Evolutionary conservation across 2,888 invertebrate genomes (phyloP).

Genomic region (Polydrusus tereticollis): DNA sequence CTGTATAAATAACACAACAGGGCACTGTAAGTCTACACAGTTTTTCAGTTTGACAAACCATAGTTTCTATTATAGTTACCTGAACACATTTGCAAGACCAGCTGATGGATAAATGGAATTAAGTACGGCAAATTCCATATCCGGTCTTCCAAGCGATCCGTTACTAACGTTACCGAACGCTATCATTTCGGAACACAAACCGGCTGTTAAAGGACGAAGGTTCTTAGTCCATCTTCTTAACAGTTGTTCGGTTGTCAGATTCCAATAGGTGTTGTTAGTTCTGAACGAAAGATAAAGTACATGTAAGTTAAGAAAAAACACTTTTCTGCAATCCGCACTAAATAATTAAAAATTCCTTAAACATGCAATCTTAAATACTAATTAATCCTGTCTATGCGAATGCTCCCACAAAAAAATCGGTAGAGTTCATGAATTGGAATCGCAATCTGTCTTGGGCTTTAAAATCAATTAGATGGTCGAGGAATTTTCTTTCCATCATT

Average conservation of each 20-base stretch:
- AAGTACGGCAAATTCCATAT: slow-evolving; percentile 53
- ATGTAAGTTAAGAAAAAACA: no score
- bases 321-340: no score
- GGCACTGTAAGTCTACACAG: no score
- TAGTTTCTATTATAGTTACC: slow-evolving; percentile 6
- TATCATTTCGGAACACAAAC: slow-evolving; percentile 22
- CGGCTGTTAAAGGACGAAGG: slow-evolving; percentile 23
- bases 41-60: no score
- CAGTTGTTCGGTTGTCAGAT: slow-evolving; percentile 18
- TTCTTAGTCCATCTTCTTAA: slow-evolving; percentile 17
- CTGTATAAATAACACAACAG: no score
- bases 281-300: neutral
- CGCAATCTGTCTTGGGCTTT: no score
- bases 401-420: no score
- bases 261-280: slow-evolving; percentile 25
- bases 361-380: neutral
- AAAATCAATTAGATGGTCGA: no score
- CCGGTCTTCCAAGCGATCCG: slow-evolving; percentile 49
- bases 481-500: no score
- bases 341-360: neutral
- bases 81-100: slow-evolving; percentile 10
- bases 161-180: slow-evolving; percentile 33
- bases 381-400: neutral
- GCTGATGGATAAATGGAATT: slow-evolving; percentile 39
- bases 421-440: no score